These are phyloP conservation scores for Poeciliopsis paucimaculata DNA, from an alignment of 2,797 vertebrate species.

Conservation along the genomic window DNA sequence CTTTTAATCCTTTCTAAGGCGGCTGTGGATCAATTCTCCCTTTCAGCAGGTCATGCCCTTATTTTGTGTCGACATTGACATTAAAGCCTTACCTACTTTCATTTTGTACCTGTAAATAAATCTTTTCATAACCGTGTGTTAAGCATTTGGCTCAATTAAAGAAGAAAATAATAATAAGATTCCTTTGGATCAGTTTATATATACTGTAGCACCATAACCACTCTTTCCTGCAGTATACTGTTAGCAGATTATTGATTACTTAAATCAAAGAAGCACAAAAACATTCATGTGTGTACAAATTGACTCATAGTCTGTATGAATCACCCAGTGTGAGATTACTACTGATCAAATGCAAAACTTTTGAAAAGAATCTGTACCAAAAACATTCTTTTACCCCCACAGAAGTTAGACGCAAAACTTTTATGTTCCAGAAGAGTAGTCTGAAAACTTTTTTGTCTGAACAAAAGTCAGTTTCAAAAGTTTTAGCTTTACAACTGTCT, in stretches of 20 bases:
- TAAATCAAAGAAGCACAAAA: background rate
- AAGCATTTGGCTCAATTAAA: background rate
- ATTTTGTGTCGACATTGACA: background rate
- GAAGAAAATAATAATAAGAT: background rate
- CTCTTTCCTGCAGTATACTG: background rate
- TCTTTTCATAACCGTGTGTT: background rate
- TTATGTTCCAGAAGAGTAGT: background rate
- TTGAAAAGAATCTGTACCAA: background rate
- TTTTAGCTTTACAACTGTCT: background rate
- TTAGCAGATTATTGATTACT: background rate
- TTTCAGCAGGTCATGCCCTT: background rate
- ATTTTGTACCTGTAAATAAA: background rate
- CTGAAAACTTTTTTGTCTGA: background rate
- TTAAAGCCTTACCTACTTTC: background rate
- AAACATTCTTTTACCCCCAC: background rate
- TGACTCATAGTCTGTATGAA: background rate
- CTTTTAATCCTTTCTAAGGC: constrained; percentile 1
- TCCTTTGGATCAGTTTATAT: background rate
- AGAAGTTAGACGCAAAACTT: background rate
- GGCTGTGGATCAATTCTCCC: background rate
- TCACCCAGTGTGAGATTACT: background rate
- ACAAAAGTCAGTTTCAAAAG: background rate
- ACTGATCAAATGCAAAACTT: background rate
- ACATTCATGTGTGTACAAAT: background rate
- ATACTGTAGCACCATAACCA: background rate